Base-by-base conservation (phyloP, 2,888 invertebrate species). In the Vandiemenella viatica region DNA sequence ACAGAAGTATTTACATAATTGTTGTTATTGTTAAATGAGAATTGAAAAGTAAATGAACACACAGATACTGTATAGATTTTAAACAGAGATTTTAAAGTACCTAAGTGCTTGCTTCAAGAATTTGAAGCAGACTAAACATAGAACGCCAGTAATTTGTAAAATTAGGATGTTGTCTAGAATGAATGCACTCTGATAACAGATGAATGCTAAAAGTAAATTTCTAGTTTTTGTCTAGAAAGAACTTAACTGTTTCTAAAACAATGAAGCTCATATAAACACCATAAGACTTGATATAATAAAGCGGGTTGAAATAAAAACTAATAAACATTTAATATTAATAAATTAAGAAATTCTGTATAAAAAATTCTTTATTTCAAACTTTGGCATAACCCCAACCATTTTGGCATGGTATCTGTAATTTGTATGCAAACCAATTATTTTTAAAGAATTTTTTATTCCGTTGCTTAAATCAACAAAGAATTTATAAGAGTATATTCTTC, bases 241-340 rank as follows among this genome's bases (percentile, higher is more conserved):
- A 42, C n/a, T 21, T 18, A 19, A 42, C n/a, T n/a, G n/a, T 13
- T 42, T 42, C 17, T 19, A 41, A 49, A 23, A 41, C n/a, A n/a
- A 52, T 22, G 32, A 49, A 53, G 49, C 50, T 50, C 50, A 53
- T 50, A 48, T 50, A 50, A 48, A 52, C n/a, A n/a, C 45, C 46
- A 48, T 22, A 53, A 53, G 53, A 50, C 53, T 51, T 52, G 51
- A 51, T 44, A 50, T 43, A 50, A 50, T 50, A 53, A 50, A 46
- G 51, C 51, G 44, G 48, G 51, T 51, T 50, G 50, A 51, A 43
- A 51, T 46, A 49, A 50, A 47, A 51, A 19, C 43, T 38, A 47
- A 43, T 45, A 48, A n/a, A 23, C 21, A 43, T 26, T 41, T 46
- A 46, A 43, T 42, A 49, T 22, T 49, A 46, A 53, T 23, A 37